Percentiles rank a stretch among this genome's conserved stretches.
Evolutionary conservation across 2,113 vertebrate genomes (phyloP).

Genomic region (Barbus barbus): DNA sequence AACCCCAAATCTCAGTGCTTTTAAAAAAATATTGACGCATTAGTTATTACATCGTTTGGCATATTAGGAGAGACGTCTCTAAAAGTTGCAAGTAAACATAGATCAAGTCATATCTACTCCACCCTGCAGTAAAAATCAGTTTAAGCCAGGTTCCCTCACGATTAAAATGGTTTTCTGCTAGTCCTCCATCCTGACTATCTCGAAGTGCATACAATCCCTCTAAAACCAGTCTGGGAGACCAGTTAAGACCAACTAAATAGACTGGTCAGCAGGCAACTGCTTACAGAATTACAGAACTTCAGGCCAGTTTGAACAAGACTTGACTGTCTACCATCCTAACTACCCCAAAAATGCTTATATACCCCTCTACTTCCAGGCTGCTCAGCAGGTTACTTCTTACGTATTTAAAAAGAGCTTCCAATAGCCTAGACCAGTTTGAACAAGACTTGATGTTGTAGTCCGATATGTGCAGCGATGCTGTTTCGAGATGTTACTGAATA

Average conservation of each 20-base stretch:
- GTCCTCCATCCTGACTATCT: too few species aligned
- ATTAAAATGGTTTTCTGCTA: not conserved
- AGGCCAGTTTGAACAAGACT: too few species aligned
- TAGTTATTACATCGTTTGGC: not conserved
- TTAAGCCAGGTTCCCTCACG: not conserved
- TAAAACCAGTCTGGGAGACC: too few species aligned
- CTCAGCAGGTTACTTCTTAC: not conserved
- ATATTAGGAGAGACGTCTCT: not conserved
- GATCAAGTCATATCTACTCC: not conserved
- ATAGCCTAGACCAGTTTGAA: not conserved
- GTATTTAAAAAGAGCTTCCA: not conserved
- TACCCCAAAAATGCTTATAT: not conserved
- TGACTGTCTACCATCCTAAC: too few species aligned
- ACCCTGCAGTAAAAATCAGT: not conserved
- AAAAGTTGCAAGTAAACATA: not conserved
- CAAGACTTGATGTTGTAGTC: conserved; percentile 1
- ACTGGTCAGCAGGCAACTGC: too few species aligned
- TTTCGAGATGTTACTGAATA: not conserved
- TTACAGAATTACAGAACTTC: too few species aligned
- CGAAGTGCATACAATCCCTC: not conserved
- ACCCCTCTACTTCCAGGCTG: not conserved
- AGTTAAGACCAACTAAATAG: too few species aligned
- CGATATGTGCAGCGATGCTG: not conserved
- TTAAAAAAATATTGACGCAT: not conserved
- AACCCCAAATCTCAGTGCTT: not conserved